A percentile compares a stretch with the other conserved stretches of the same genome.
Evolutionary conservation across 2,797 vertebrate species (phyloP).

Genomic region (Myotis daubentonii): DNA sequence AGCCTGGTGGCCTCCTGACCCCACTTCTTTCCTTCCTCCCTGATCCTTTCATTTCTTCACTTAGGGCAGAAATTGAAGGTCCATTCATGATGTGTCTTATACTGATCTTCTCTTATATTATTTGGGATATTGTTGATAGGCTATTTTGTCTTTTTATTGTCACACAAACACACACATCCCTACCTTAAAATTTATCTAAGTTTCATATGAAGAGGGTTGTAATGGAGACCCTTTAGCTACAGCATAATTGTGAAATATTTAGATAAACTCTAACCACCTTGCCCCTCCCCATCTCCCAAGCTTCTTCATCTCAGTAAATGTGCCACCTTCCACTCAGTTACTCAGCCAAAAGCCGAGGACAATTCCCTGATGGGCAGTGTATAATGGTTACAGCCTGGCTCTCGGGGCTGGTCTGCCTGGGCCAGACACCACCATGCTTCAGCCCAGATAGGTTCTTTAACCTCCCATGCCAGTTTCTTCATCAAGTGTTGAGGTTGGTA

Average conservation of each 20-base stretch:
- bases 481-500: too few relatives aligned
- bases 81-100: fast-evolving
- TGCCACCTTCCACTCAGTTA: too few relatives aligned
- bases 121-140: fast-evolving
- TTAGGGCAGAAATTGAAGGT: background rate
- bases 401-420: background rate
- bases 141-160: background rate
- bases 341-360: background rate
- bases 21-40: background rate
- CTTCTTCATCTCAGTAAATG: background rate
- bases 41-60: background rate
- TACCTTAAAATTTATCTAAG: background rate
- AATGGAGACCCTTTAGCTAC: background rate
- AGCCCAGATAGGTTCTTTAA: too few relatives aligned
- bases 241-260: background rate
- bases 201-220: background rate
- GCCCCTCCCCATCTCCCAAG: too few relatives aligned
- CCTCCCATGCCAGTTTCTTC: background rate
- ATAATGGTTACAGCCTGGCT: background rate
- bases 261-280: background rate
- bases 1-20: background rate
- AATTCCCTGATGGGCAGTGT: background rate
- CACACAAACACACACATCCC: background rate
- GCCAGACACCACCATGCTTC: background rate
- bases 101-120: background rate